phyloP scores from a whole-genome alignment of 1,140 invertebrate genomes.

The Drosophila carrolli region DNA sequence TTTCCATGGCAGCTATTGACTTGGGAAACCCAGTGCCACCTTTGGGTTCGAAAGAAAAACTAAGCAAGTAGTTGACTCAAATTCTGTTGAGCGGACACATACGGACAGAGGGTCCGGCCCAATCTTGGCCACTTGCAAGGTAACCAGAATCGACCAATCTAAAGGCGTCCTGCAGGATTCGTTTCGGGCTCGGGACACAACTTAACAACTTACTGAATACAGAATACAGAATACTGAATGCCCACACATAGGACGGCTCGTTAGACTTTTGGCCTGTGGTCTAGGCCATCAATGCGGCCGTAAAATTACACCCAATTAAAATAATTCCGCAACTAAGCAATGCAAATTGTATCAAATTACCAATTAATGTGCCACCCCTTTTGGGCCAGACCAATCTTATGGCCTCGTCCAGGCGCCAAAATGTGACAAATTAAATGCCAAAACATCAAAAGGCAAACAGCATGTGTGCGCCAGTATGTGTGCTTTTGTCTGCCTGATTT shows the following conservation, averaged over 20 bases:
- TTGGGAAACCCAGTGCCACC: background rate
- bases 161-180: constrained; percentile 3
- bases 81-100: background rate
- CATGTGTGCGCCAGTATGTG: background rate
- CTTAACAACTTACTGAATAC: background rate
- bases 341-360: constrained; percentile 60
- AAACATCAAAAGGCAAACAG: constrained; percentile 50
- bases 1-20: background rate
- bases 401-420: constrained; percentile 33
- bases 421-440: constrained; percentile 58
- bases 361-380: constrained; percentile 36
- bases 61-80: background rate
- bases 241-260: constrained; percentile 12
- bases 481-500: constrained; percentile 27
- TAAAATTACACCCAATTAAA: constrained; percentile 55
- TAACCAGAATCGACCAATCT: background rate
- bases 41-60: background rate
- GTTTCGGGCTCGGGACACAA: background rate
- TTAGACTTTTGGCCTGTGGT: constrained; percentile 28
- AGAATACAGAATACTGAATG: background rate
- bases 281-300: constrained; percentile 24
- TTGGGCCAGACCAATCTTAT: background rate
- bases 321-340: constrained; percentile 46
- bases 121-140: background rate
- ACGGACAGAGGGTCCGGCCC: background rate